Evolutionary conservation across 2,797 vertebrate species (phyloP).

Genomic region (Enteromius unitaeniatus): DNA sequence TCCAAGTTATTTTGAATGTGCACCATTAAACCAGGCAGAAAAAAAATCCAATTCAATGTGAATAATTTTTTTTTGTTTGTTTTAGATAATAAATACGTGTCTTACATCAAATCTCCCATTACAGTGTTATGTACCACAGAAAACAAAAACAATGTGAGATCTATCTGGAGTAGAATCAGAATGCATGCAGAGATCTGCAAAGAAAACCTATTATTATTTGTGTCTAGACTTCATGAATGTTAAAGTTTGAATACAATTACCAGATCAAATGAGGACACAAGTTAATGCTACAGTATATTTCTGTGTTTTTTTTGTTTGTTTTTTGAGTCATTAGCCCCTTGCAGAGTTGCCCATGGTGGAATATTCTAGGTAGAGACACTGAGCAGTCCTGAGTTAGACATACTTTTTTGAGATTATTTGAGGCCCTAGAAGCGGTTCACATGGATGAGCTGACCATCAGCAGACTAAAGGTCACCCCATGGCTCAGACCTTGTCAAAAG

Average conservation of each 20-base stretch:
- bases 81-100: background rate
- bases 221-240: background rate
- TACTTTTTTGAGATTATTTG: background rate
- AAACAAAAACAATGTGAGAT: background rate
- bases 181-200: background rate
- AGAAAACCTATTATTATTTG: background rate
- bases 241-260: background rate
- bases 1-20: background rate
- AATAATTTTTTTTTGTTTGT: no score
- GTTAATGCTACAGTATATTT: conserved; percentile 1
- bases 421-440: background rate
- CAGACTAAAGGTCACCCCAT: conserved; percentile 23
- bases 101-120: background rate
- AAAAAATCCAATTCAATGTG: background rate
- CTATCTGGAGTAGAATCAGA: background rate
- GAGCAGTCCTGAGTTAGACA: conserved; percentile 19
- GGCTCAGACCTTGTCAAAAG: conserved; percentile 50
- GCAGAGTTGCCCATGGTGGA: background rate
- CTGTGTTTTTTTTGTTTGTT: background rate
- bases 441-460: background rate
- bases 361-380: conserved; percentile 8
- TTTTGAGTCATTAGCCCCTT: conserved; percentile 22
- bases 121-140: background rate
- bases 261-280: conserved; percentile 1
- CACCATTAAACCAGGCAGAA: background rate